Evolutionary conservation across 2,113 vertebrate genomes (phyloP).

Genomic region (Trogon melanurus): DNA sequence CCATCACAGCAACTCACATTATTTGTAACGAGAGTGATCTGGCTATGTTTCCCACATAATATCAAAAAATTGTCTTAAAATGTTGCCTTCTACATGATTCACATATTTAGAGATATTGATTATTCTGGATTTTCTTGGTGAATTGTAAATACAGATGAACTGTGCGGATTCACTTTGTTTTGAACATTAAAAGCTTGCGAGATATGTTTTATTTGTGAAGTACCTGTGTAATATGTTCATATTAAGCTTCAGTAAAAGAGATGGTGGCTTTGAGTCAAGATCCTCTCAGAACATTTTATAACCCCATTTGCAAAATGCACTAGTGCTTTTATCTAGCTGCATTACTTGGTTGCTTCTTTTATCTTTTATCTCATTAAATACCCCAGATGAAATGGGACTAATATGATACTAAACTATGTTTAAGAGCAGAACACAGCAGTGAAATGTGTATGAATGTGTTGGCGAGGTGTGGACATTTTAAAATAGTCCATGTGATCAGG

Average conservation of each 20-base stretch:
- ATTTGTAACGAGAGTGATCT: neutral
- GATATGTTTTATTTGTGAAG: neutral
- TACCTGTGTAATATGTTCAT: neutral
- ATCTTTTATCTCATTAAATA: constrained; percentile 46
- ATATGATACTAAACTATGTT: constrained; percentile 5
- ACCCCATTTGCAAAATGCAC: neutral
- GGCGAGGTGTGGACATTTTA: neutral
- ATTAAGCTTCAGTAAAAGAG: constrained; percentile 27
- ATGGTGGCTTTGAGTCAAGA: constrained; percentile 18
- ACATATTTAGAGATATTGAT: neutral
- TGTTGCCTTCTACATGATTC: neutral
- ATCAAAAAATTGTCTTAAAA: constrained; percentile 9
- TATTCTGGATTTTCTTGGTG: neutral
- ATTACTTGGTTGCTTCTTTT: constrained; percentile 23
- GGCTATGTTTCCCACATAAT: neutral
- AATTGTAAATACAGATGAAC: neutral
- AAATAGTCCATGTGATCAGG: neutral
- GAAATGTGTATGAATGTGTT: constrained; percentile 1
- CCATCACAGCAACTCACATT: neutral
- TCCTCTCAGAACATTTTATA: constrained; percentile 42
- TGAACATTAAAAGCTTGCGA: neutral
- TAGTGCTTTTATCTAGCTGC: constrained; percentile 18
- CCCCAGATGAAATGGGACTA: constrained; percentile 21
- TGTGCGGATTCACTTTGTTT: neutral
- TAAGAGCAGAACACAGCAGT: constrained; percentile 15